Evolutionary conservation across 2,797 vertebrate species (phyloP).

Genomic region (Luscinia luscinia): DNA sequence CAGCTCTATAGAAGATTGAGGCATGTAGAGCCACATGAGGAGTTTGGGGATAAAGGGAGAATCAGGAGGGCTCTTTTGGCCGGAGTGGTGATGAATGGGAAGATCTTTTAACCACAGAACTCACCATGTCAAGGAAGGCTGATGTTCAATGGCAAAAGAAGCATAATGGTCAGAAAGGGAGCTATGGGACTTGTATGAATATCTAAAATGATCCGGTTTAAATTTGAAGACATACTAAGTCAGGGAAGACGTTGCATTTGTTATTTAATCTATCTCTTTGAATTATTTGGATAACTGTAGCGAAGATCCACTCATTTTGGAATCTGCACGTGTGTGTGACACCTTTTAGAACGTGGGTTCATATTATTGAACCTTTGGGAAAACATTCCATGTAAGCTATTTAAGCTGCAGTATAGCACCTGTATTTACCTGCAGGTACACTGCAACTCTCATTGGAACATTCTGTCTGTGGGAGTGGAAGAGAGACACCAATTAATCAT

Average conservation of each 20-base stretch:
- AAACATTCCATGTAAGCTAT: not conserved
- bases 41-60: not conserved
- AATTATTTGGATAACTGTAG: not conserved
- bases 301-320: not conserved
- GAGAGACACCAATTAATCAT: not conserved
- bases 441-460: not conserved
- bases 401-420: not conserved
- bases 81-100: not conserved
- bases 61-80: not conserved
- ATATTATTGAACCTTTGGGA: not conserved
- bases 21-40: not conserved
- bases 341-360: not conserved
- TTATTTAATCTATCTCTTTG: not conserved
- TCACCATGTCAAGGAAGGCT: not conserved
- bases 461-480: not conserved
- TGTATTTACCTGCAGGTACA: not conserved
- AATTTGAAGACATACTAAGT: not conserved
- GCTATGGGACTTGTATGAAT: not conserved
- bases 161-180: not conserved
- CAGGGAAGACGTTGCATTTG: not conserved
- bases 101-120: not conserved
- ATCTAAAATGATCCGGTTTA: not conserved
- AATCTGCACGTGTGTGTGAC: not conserved
- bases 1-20: not conserved
- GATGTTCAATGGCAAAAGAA: not conserved